Conservation (phyloP, 2,113 vertebrate genomes). For the Sceloporus undulatus region DNA sequence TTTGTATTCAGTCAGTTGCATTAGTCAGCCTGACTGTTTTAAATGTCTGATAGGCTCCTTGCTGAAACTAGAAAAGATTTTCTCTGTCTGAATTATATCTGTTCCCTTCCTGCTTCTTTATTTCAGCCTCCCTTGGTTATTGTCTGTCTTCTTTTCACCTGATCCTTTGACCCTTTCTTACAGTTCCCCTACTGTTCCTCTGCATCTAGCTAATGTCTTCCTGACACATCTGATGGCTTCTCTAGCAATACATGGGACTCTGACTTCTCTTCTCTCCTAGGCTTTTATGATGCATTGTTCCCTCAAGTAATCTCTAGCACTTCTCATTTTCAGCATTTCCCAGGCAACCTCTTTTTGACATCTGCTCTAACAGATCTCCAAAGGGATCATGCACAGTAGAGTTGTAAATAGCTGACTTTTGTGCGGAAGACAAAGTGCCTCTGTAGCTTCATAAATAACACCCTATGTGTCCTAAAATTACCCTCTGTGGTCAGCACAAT, state of each 20-base stretch:
- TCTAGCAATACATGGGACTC: background rate
- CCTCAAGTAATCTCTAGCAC: constrained; percentile 25
- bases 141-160: constrained; percentile 27
- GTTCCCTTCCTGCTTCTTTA: background rate
- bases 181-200: background rate
- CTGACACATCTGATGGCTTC: constrained; percentile 16
- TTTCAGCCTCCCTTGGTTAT: background rate
- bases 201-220: constrained; percentile 21
- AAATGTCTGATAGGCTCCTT: background rate
- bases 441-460: constrained; percentile 48
- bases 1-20: background rate
- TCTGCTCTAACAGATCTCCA: constrained; percentile 47
- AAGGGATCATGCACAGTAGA: constrained; percentile 48
- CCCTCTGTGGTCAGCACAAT: constrained; percentile 53
- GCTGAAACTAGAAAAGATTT: background rate
- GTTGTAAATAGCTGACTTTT: constrained; percentile 60
- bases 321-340: constrained; percentile 37
- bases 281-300: constrained; percentile 30
- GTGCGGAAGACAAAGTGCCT: constrained; percentile 55
- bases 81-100: constrained; percentile 12
- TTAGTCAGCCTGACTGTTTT: background rate
- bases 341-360: constrained; percentile 54
- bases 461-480: constrained; percentile 53
- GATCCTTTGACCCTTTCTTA: constrained; percentile 18
- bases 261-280: constrained; percentile 20